Evolutionary conservation across 2,797 vertebrate species (phyloP), one percentile per base, ranked within the genome.

Genomic region (Hypotaenidia philippensis): DNA sequence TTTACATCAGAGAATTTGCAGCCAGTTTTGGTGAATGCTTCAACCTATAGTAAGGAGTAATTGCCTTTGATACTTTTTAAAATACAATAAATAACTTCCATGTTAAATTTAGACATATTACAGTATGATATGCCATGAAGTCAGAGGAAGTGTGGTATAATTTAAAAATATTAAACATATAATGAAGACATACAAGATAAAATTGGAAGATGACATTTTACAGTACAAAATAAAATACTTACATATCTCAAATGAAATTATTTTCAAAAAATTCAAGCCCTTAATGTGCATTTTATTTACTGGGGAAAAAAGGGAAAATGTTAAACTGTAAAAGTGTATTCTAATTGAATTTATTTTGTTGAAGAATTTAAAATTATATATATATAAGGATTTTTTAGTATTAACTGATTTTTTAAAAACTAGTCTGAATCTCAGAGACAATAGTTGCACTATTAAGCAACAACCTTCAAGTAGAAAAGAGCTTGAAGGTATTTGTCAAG

Each of bases 321-420:
- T 0, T 64, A 32, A 63, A 66, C 1, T 36, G 1, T 16, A 31
- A 41, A 22, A 60, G 10, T 1, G 32, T n/a, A 52, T n/a, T 2
- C 2, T 32, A 8, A 3, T 27, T 52, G 19, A 40, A 32, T 36
- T 64, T 66, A 32, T 66, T 87, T 40, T 41, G 50, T n/a, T 1
- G 4, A 53, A n/a, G 2, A n/a, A 40, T 61, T 80, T 27, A 13
- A 70, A 66, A 53, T 47, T 0, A 40, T 0, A 4, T 18, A 4
- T 18, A 50, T n/a, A 40, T 15, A 40, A 3, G 6, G 0, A 1
- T 16, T 69, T 74, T 50, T 45, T 25, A 36, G 44, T 31, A 31
- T 3, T 10, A 74, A 45, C 10, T 59, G 2, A 7, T 53, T 47
- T 87, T 50, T 47, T 0, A 49, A 53, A 87, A 52, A 18, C 2